These are phyloP conservation scores for Phyllostomus discolor DNA, from an alignment of 2,113 vertebrate genomes.

Conservation along the genomic window DNA sequence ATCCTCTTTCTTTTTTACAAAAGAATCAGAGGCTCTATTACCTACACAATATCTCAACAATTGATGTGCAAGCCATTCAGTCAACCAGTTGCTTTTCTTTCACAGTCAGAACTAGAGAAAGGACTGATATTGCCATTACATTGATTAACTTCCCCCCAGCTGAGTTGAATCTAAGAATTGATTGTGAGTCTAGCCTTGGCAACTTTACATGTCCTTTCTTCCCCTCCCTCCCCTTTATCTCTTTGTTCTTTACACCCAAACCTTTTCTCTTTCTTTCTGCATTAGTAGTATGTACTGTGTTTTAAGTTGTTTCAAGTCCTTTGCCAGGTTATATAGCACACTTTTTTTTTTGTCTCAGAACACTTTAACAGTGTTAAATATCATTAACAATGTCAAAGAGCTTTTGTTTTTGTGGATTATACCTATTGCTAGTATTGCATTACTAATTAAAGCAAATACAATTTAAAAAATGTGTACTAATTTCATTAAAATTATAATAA, in stretches of 20 bases:
- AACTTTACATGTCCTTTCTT: not conserved
- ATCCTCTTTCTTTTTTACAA: not conserved
- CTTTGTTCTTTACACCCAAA: not conserved
- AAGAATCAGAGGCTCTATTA: not conserved
- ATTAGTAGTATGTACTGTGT: not conserved
- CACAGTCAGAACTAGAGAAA: not conserved
- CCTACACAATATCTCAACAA: not conserved
- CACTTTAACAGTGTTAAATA: not conserved
- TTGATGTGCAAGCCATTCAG: not conserved
- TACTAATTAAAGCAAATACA: not conserved
- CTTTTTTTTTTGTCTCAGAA: not conserved
- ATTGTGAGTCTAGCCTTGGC: not conserved
- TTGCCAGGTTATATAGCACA: not conserved
- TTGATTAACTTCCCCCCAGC: not conserved
- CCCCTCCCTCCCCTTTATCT: not conserved
- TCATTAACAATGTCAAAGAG: not conserved
- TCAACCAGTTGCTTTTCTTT: not conserved
- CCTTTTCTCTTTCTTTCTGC: not conserved
- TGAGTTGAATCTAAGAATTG: not conserved
- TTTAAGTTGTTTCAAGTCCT: not conserved
- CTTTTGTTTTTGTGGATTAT: not conserved
- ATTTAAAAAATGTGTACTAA: not conserved
- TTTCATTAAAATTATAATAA: not conserved
- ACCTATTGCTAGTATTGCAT: not conserved
- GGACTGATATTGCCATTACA: not conserved